phyloP scores from a whole-genome alignment of 92 coral and sea anemone genomes.

The Heliopora coerulea region DNA sequence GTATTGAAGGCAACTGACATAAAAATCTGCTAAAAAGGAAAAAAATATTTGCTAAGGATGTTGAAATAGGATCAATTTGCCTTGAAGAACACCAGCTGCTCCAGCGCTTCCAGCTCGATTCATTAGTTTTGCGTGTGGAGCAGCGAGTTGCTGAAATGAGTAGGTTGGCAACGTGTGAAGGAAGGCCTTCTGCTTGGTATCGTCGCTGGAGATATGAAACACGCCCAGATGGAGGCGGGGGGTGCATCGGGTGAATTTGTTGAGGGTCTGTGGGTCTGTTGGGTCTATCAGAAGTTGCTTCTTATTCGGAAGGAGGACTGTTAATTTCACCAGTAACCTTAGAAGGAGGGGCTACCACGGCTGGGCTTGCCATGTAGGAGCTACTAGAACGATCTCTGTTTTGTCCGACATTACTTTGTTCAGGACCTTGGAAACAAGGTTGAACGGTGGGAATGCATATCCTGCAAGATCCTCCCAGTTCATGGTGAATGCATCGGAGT shows the following conservation, averaged over 20 bases:
- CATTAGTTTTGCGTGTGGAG: slow-evolving; percentile 49
- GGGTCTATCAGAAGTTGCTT: background rate
- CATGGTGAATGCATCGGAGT: slow-evolving; percentile 37
- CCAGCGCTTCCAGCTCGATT: slow-evolving; percentile 55
- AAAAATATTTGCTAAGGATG: slow-evolving; percentile 39
- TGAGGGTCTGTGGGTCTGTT: background rate
- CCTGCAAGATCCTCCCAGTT: slow-evolving; percentile 44
- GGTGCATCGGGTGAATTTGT: background rate
- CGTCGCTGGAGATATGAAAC: slow-evolving; percentile 55
- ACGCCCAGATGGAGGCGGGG: slow-evolving; percentile 53
- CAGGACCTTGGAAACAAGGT: slow-evolving; percentile 35
- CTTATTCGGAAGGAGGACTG: background rate
- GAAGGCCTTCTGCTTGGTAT: slow-evolving; percentile 52
- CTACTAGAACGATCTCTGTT: slow-evolving; percentile 44
- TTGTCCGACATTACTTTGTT: slow-evolving; percentile 38
- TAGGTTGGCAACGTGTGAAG: slow-evolving; percentile 49
- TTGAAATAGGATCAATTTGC: slow-evolving; percentile 52
- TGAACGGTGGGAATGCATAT: slow-evolving; percentile 50
- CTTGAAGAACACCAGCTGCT: slow-evolving; percentile 57
- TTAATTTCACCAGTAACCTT: slow-evolving; percentile 1
- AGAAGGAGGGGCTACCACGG: slow-evolving; percentile 49
- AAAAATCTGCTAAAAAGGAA: slow-evolving; percentile 5
- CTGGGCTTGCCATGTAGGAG: slow-evolving; percentile 52
- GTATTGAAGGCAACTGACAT: slow-evolving; percentile 27
- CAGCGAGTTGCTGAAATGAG: slow-evolving; percentile 57